Base-by-base conservation (phyloP, 2,113 vertebrate genomes). In the Baryphthengus martii region DNA sequence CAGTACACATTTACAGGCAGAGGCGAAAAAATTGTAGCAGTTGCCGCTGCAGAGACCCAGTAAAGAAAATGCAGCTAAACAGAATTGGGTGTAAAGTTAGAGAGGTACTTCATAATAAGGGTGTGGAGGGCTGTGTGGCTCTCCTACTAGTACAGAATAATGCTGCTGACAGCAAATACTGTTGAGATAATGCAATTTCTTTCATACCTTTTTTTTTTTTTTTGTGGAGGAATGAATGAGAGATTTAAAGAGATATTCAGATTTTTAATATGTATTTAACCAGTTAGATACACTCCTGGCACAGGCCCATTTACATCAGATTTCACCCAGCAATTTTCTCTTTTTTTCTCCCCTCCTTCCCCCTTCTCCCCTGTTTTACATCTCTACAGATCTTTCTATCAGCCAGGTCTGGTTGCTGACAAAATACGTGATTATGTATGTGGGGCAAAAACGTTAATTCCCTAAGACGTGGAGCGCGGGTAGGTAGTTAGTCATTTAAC, bases 181-280 rank as follows among this genome's bases (percentile, higher is more conserved):
- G 19, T 35, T 44, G 47, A 93, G 80, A 71, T 86, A 92, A 93
- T 45, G 19, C 73, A 87, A 87, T 85, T 87, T 92, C 65, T 88
- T 91, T 63, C 86, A n/a, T n/a, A n/a, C n/a, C n/a, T n/a, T n/a
- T 92, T 96, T 23, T 25, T 52, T 61, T 89, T 58, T 92, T 62
- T 92, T 70, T 87, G 31, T 79, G 62, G 37, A 82, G 42, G 72
- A 18, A 70, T 92, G 88, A 95, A 94, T 89, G 83, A 82, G 80
- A 78, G 62, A 84, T 84, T 89, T 86, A 92, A 84, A 90, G 72
- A 56, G 50, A 90, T 82, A 87, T 35, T 93, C 53, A 66, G 49
- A 81, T 96, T 92, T 92, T 95, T 78, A 70, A 78, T 81, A 85
- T 89, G 26, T 78, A 42, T 84, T 90, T 94, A 75, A 75, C 68